Conservation (phyloP, 2,797 vertebrate species). For the Chlorospingus flavigularis region DNA sequence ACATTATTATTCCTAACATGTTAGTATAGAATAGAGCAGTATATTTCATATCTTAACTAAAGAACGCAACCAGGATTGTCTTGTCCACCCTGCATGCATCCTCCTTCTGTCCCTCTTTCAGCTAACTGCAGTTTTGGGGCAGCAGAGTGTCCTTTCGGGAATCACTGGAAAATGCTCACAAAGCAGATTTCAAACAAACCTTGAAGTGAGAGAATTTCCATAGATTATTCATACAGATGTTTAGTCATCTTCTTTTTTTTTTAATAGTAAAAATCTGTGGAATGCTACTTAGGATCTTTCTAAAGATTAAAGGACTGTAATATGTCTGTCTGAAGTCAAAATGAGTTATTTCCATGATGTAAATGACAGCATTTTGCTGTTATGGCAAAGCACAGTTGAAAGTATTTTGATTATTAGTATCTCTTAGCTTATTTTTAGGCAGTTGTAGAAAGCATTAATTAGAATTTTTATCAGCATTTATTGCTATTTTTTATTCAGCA, state of each 20-base stretch:
- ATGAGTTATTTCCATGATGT: not conserved
- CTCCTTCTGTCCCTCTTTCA: not conserved
- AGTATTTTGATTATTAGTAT: not conserved
- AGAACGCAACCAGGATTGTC: not conserved
- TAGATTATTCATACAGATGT: not conserved
- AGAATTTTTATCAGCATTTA: not conserved
- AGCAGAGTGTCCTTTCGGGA: not conserved
- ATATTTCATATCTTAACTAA: not conserved
- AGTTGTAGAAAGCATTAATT: not conserved
- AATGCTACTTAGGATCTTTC: not conserved
- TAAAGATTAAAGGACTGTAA: not conserved
- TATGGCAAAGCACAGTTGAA: not conserved
- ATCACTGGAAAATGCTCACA: not conserved
- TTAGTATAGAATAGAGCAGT: not conserved
- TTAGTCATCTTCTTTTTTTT: not conserved
- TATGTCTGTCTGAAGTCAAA: not conserved
- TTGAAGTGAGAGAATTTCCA: not conserved
- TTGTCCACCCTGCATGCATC: not conserved
- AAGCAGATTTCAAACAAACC: not conserved
- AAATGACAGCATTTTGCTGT: not conserved
- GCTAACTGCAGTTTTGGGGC: not conserved
- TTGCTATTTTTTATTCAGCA: not conserved
- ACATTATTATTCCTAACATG: not conserved
- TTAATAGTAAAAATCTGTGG: not conserved
- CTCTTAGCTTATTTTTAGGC: not conserved